Percentiles rank a stretch among this genome's conserved stretches.
phyloP scores from a whole-genome alignment of 2,797 vertebrate genomes.

The Oreochromis grahami region DNA sequence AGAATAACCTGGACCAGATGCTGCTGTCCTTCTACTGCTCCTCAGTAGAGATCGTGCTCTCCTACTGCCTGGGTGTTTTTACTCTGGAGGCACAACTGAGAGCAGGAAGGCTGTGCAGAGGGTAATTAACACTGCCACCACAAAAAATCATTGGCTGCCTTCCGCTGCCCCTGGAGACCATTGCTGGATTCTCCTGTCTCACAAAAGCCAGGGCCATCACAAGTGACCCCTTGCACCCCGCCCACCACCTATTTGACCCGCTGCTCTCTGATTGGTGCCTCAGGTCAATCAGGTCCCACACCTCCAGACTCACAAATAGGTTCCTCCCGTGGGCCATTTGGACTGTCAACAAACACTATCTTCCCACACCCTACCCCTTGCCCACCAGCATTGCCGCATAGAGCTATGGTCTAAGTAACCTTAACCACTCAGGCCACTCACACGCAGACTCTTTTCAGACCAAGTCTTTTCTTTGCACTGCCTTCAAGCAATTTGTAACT shows the following conservation, averaged over 20 bases:
- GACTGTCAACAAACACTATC: neutral
- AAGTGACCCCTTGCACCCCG: neutral
- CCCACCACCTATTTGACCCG: neutral
- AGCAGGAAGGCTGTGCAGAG: neutral
- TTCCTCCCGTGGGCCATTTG: neutral
- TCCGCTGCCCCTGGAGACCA: neutral
- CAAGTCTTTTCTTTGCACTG: neutral
- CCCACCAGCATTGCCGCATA: neutral
- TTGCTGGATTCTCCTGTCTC: neutral
- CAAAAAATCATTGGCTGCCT: neutral
- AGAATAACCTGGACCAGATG: neutral
- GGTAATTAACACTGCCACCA: neutral
- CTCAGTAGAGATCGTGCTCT: neutral
- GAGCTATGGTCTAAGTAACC: neutral
- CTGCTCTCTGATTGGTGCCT: neutral
- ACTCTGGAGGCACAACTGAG: neutral
- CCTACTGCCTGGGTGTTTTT: neutral
- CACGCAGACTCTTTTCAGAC: neutral
- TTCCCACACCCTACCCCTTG: neutral
- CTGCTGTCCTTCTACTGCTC: neutral
- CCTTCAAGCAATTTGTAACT: neutral
- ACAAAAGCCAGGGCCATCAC: neutral
- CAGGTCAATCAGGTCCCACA: neutral
- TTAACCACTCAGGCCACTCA: neutral
- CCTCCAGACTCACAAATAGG: neutral